Evolutionary conservation across 2,888 invertebrate species (phyloP).

Genomic region (Rhingia campestris): DNA sequence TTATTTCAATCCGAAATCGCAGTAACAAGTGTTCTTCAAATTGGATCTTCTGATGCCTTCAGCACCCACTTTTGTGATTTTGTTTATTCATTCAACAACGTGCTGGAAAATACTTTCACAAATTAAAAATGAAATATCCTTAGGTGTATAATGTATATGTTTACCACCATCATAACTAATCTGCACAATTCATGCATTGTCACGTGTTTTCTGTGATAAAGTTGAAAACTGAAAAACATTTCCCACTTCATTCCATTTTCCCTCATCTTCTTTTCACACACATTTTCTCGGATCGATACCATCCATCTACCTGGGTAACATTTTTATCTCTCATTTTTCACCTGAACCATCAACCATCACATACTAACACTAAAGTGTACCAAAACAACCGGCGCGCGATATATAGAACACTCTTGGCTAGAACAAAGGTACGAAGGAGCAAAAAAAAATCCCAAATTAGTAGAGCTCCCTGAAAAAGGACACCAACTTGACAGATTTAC

Average conservation of each 20-base stretch:
- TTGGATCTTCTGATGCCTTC: too few relatives aligned
- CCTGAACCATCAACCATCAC: conserved; percentile 66
- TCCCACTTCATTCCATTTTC: background rate
- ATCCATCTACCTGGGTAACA: conserved; percentile 67
- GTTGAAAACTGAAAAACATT: conserved; percentile 58
- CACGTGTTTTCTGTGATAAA: conserved; percentile 57
- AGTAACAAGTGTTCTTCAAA: conserved; percentile 27
- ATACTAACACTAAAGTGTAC: conserved; percentile 27
- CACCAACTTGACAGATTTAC: conserved; percentile 75
- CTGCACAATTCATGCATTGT: conserved; percentile 51
- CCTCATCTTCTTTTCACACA: background rate
- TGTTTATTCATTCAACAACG: background rate
- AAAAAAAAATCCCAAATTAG: conserved; percentile 70
- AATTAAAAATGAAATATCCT: too few relatives aligned
- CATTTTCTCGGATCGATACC: conserved; percentile 49
- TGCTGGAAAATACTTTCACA: background rate
- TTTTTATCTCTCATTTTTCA: conserved; percentile 70
- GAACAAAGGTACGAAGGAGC: background rate
- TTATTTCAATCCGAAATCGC: conserved; percentile 10
- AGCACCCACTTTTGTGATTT: too few relatives aligned
- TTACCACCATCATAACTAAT: conserved; percentile 43
- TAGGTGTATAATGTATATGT: background rate
- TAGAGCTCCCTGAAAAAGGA: conserved; percentile 73
- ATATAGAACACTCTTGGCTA: background rate
- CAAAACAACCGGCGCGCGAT: conserved; percentile 4